Conservation (phyloP, 2,888 invertebrate species). For the Lasius platythorax region DNA sequence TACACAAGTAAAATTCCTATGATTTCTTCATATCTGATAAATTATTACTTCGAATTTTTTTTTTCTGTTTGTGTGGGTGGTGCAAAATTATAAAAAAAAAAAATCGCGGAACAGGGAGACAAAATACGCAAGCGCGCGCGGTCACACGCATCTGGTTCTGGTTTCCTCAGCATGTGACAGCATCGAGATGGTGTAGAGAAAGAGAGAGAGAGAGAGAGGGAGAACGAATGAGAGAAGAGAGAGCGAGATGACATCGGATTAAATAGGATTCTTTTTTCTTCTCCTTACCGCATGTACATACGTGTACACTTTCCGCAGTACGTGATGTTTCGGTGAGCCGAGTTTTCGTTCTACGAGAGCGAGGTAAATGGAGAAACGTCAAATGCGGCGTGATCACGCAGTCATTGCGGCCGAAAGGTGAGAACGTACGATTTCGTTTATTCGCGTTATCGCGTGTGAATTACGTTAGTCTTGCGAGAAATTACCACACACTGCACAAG, state of each 20-base stretch:
- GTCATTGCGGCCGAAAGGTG: slow-evolving; percentile 71
- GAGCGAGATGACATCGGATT: background rate
- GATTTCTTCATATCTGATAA: too few species aligned
- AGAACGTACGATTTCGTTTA: slow-evolving; percentile 58
- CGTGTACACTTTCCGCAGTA: background rate
- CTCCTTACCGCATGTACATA: slow-evolving; percentile 1
- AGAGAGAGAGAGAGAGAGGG: background rate
- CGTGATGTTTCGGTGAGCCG: slow-evolving; percentile 41
- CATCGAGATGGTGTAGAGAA: background rate
- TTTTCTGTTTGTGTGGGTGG: background rate
- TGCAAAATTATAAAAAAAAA: background rate
- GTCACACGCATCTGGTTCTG: background rate
- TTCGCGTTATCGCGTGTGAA: slow-evolving; percentile 22
- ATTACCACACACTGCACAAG: background rate
- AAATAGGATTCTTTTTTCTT: slow-evolving; percentile 3
- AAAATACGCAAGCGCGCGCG: slow-evolving; percentile 13
- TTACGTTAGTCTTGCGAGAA: background rate
- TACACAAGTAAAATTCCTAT: too few species aligned
- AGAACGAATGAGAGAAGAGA: background rate
- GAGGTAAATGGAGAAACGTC: slow-evolving; percentile 76
- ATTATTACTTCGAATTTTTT: background rate
- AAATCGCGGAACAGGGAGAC: background rate
- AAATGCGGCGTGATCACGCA: slow-evolving; percentile 71
- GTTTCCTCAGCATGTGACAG: background rate
- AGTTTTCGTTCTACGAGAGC: slow-evolving; percentile 52